Evolutionary conservation across 92 coral and sea anemone genomes (phyloP), one percentile per base, ranked within the genome.

Genomic region (Palythoa heliodiscus): DNA sequence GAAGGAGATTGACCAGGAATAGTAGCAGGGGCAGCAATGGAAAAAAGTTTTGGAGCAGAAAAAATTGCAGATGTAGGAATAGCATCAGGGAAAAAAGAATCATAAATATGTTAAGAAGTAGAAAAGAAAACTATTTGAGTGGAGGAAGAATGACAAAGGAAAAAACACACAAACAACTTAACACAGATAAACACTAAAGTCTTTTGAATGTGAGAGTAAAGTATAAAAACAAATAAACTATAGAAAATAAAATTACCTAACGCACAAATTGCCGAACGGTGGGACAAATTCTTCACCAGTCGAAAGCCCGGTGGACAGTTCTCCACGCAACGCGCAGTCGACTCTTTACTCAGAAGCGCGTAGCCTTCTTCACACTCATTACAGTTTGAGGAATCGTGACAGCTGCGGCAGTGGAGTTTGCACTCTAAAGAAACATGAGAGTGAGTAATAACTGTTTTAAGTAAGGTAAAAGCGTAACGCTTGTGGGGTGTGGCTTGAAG

Each of bases 331-430:
- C 72, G 40, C 23, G 73, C 19, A 29, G 57, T 24, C 10, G 61
- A 60, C 40, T 39, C 71, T 40, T 20, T 16, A 15, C 38, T 78
- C 39, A 78, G 57, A 6, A 78, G 55, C 14, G 70, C 38, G 53
- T 78, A 78, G 39, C 83, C 83, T 40, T 78, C 73, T 23, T 78
- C 83, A 16, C 83, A 78, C 19, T 29, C 72, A 0, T 78, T 71
- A 12, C 83, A 78, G 52, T 20, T 40, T 37, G 14, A n/a, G 3
- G 83, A 78, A 43, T 20, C 72, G 54, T 20, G 29, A 63, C 83
- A 78, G 9, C 71, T 48, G 19, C 12, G 72, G 55, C 83, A 78
- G 24, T 78, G 83, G n/a, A 78, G 73, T 29, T 37, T 78, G 35
- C 83, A 78, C n/a, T 78, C 83, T 78, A 16, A 3, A 20, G 39